Conservation (phyloP, 1,140 invertebrate species). For the Meloidogyne exigua region DNA sequence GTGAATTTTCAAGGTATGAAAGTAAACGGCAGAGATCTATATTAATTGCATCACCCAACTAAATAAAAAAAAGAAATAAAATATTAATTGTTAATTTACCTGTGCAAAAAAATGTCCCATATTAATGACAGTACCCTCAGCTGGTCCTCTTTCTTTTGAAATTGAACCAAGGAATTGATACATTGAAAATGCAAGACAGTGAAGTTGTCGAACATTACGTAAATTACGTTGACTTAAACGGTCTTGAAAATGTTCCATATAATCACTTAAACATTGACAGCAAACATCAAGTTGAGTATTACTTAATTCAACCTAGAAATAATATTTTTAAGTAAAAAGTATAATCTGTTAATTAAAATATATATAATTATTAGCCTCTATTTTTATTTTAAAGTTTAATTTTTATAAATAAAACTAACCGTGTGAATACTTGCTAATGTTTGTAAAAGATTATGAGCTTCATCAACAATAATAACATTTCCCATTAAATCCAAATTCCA, state of each 20-base stretch:
- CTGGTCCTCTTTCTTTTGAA: conserved; percentile 24
- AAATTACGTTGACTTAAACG: conserved; percentile 80
- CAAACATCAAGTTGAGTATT: conserved; percentile 69
- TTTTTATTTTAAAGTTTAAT: too few species aligned
- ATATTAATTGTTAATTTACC: conserved; percentile 13
- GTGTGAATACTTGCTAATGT: conserved; percentile 83
- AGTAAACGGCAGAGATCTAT: conserved; percentile 53
- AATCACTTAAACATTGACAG: conserved; percentile 67
- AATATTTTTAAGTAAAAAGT: too few species aligned
- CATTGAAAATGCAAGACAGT: conserved; percentile 77
- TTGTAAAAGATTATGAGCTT: conserved; percentile 92
- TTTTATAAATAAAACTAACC: conserved; percentile 15
- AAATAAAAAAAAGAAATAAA: neutral
- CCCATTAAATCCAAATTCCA: conserved; percentile 72
- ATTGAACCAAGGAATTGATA: conserved; percentile 66
- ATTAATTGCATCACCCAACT: conserved; percentile 41
- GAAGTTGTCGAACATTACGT: conserved; percentile 80
- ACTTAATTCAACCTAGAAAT: conserved; percentile 68
- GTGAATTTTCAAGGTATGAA: conserved; percentile 44
- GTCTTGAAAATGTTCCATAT: conserved; percentile 75
- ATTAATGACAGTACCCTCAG: conserved; percentile 26
- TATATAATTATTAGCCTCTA: too few species aligned
- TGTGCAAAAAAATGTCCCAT: conserved; percentile 27
- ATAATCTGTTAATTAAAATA: too few species aligned
- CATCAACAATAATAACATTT: conserved; percentile 88